Evolutionary conservation across 2,113 vertebrate species (phyloP).

Genomic region (Isurus oxyrinchus): DNA sequence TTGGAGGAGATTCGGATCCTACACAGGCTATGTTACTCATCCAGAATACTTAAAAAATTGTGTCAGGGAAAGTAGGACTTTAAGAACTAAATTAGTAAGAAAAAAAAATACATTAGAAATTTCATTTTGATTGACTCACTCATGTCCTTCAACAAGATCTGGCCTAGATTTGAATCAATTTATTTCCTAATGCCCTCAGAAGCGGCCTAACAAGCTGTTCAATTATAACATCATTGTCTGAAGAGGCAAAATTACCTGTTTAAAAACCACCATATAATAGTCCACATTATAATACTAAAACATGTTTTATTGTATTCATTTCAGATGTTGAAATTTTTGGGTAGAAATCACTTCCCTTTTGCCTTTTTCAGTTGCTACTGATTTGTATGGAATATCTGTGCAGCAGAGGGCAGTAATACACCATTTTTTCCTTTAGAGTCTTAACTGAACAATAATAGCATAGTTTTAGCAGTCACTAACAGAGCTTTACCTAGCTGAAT

Average conservation of each 20-base stretch:
- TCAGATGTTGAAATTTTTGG: background rate
- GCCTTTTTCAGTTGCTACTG: background rate
- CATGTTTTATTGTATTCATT: background rate
- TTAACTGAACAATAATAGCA: background rate
- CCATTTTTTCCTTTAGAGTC: background rate
- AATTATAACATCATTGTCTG: background rate
- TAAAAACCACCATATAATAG: background rate
- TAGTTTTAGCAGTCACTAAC: background rate
- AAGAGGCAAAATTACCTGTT: background rate
- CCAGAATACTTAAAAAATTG: background rate
- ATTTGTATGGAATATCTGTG: too few relatives aligned
- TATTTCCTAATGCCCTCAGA: background rate
- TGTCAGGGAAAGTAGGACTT: background rate
- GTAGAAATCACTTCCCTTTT: background rate
- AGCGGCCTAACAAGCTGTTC: background rate
- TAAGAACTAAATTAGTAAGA: background rate
- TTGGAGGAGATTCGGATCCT: too few relatives aligned
- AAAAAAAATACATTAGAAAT: background rate
- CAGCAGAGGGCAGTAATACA: conserved; percentile 32
- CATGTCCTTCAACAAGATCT: background rate
- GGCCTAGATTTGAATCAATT: background rate
- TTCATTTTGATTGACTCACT: background rate
- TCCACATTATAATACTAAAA: background rate
- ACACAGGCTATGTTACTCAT: background rate
- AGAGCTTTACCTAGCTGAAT: background rate